Base-by-base conservation (phyloP, 2,113 vertebrate genomes). In the Malurus elegans region DNA sequence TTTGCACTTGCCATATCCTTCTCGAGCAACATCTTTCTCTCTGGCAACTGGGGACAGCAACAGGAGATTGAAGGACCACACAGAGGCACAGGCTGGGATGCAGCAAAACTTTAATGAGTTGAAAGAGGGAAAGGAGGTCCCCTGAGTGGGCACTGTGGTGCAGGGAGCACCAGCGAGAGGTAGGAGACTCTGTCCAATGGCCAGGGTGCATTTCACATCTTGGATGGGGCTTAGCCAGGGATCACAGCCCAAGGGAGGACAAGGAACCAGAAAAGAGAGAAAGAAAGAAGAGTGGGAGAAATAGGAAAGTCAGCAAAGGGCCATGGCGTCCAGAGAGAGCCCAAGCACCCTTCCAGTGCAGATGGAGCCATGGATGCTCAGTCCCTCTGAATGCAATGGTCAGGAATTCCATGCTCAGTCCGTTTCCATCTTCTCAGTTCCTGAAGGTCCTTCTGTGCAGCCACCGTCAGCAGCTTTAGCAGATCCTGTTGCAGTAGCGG, bases 61-160 rank as follows among this genome's bases (percentile, higher is more conserved):
- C 6, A 3, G 9, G 10, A 44, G n/a, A 42, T n/a, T 44, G 12
- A 80, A 67, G n/a, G n/a, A 93, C 3, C 12, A 88, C 51, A 8
- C 42, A 42, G 31, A 93, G 24, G 3, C 58, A 36, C 24, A 44
- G 38, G 11, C 26, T 72, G 31, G 5, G 42, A 88, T 93, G 94
- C 91, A 80, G 8, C 9, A 88, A 66, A 80, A 76, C 26, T 91
- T 95, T 93, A 93, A 31, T 91, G 87, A 66, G n/a, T n/a, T 17
- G 5, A 4, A 84, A 87, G n/a, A 83, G 7, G 29, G 8, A 48
- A 74, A 69, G 25, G 6, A 57, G 10, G 10, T 51, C 28, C 54
- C 47, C 70, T 12, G 45, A 40, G 29, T 10, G 3, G 21, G 7
- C 18, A n/a, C 18, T 1, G 0, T 3, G 5, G 18, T 32, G 18